Conservation (phyloP, 1,140 invertebrate species). For the Stenopsyche tienmushanensis region DNA sequence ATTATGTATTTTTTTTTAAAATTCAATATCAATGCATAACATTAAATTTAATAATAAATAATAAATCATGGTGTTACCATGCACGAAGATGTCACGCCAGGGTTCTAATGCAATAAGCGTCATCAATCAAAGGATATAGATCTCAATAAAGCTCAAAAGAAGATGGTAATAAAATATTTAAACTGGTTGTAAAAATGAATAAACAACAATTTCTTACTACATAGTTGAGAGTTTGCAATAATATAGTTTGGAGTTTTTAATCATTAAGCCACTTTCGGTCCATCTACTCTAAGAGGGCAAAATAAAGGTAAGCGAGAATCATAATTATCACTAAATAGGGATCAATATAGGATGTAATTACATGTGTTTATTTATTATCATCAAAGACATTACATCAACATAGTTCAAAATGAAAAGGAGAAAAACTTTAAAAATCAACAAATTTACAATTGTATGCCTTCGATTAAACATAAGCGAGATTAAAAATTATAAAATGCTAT, state of each 20-base stretch:
- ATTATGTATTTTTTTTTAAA: background rate
- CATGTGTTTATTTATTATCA: background rate
- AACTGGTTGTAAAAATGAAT: background rate
- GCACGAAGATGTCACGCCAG: constrained; percentile 40
- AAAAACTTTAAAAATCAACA: too few species aligned
- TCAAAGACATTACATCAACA: too few species aligned
- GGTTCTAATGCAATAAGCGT: constrained; percentile 33
- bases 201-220: too few species aligned
- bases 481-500: too few species aligned
- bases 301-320: constrained; percentile 10
- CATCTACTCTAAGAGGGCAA: constrained; percentile 11
- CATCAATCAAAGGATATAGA: constrained; percentile 22
- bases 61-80: constrained; percentile 30
- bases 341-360: background rate
- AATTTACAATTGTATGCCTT: too few species aligned
- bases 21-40: constrained; percentile 8
- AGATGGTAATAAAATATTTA: background rate
- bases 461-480: too few species aligned
- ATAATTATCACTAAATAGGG: constrained; percentile 3
- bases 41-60: constrained; percentile 19
- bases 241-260: too few species aligned
- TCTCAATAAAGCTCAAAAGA: background rate
- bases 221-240: too few species aligned
- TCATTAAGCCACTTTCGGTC: background rate
- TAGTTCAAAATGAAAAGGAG: too few species aligned